Evolutionary conservation across 2,888 invertebrate species (phyloP), one percentile per base, ranked within the genome.

Genomic region (Euzophera pinguis): DNA sequence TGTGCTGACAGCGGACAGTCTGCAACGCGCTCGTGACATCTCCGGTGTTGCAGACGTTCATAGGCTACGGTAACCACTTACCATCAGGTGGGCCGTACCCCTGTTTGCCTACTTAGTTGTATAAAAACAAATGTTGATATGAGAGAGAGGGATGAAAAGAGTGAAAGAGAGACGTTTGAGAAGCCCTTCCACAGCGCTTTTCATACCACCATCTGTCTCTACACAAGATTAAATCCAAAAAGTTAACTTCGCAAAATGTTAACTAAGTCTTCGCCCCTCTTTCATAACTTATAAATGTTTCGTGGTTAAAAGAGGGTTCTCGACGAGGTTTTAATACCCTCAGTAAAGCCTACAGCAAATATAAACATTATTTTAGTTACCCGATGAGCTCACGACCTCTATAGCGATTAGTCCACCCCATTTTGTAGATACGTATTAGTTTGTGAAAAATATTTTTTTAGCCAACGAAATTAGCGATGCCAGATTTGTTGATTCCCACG

Each of bases 281-380:
- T 53, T 52, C 32, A 45, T 45, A 53, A 53, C 32, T 34, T 22
- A 32, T 41, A 42, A 16, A 42, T 48, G 48, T 48, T 48, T 50
- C 47, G 49, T 16, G 43, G 22, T 38, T 22, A 9, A 13, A 13
- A 9, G 39, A 41, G 52, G 43, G 35, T 55, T 41, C 13, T 43
- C 12, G 17, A 32, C 42, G 52, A 54, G 68, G 74, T 65, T 70
- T 76, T 78, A 78, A 79, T 78, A 62, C 63, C 67, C 51, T 61
- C 70, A 67, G 74, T 62, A 32, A 32, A 32, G 82, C 84, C 74
- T 68, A 69, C 62, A 71, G 76, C 74, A 86, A 87, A 89, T 75
- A 87, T 77, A 86, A 89, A 89, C 88, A 88, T 89, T 88, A 86
- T 89, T 88, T 75, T 81, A 86, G 89, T 89, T 88, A 89, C 78